These are phyloP conservation scores for Apeltes quadracus DNA, from an alignment of 2,113 vertebrate species.

Conservation along the genomic window DNA sequence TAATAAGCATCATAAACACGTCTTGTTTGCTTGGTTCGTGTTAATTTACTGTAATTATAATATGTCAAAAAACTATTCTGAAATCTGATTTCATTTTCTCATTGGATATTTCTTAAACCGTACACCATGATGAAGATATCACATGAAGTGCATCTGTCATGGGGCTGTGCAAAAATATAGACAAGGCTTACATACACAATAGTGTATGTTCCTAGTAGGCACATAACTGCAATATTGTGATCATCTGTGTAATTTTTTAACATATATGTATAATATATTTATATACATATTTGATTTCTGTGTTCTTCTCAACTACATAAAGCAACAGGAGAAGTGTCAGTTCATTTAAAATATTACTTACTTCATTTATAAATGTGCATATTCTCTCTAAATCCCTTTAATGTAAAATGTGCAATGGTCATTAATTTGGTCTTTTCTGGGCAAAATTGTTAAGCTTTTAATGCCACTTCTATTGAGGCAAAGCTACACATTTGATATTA, in stretches of 20 bases:
- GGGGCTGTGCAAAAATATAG: background rate
- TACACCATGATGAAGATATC: background rate
- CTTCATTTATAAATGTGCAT: conserved; percentile 50
- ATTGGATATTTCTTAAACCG: background rate
- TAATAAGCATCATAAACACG: conserved; percentile 14
- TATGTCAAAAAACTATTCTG: background rate
- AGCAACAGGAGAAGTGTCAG: background rate
- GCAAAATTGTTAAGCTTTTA: conserved; percentile 69
- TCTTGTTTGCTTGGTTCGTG: background rate
- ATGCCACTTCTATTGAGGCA: conserved; percentile 60
- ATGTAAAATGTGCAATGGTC: conserved; percentile 55
- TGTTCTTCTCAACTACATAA: background rate
- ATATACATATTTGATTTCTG: no score
- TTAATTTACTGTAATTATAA: background rate
- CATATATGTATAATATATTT: no score
- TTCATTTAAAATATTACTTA: background rate
- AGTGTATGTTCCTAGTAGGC: no score
- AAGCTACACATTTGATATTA: conserved; percentile 65
- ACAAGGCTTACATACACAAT: background rate
- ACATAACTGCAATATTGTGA: background rate
- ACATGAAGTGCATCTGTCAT: no score
- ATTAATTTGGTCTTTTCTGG: conserved; percentile 52
- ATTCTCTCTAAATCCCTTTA: conserved; percentile 50
- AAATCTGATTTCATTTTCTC: background rate
- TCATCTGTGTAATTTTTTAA: background rate